Conservation (phyloP, 2,797 vertebrate species). For the Sebastes flavidus region DNA sequence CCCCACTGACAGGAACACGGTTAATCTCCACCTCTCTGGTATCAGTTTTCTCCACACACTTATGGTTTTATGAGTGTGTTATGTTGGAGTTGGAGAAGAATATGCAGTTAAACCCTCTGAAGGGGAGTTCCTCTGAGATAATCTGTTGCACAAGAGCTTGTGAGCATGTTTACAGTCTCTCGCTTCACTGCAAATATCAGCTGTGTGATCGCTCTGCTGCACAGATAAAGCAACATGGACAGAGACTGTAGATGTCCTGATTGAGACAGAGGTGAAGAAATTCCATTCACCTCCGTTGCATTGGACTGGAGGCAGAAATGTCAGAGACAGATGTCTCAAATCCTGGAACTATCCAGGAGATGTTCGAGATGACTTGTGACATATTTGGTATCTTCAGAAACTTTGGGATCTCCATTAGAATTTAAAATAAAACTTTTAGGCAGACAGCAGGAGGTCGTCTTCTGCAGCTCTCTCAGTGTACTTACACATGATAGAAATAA, state of each 20-base stretch:
- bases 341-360: too few relatives aligned
- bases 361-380: too few relatives aligned
- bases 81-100: constrained; percentile 22
- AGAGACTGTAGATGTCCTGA: too few relatives aligned
- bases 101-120: constrained; percentile 9
- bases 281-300: too few relatives aligned
- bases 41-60: constrained; percentile 24
- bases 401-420: background rate
- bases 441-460: too few relatives aligned
- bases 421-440: background rate
- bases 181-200: constrained; percentile 4
- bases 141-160: constrained; percentile 45
- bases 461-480: too few relatives aligned
- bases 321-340: too few relatives aligned
- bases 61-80: constrained; percentile 24
- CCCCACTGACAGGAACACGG: background rate
- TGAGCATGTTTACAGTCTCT: constrained; percentile 32
- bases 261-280: too few relatives aligned
- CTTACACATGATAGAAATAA: too few relatives aligned
- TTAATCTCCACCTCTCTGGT: background rate
- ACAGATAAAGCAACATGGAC: background rate
- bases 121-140: constrained; percentile 35
- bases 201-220: background rate
- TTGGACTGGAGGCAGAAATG: too few relatives aligned
- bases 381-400: background rate